These are phyloP conservation scores for Rambutsinella grinnellia DNA, from an alignment of 2,888 invertebrate species.

Conservation along the genomic window DNA sequence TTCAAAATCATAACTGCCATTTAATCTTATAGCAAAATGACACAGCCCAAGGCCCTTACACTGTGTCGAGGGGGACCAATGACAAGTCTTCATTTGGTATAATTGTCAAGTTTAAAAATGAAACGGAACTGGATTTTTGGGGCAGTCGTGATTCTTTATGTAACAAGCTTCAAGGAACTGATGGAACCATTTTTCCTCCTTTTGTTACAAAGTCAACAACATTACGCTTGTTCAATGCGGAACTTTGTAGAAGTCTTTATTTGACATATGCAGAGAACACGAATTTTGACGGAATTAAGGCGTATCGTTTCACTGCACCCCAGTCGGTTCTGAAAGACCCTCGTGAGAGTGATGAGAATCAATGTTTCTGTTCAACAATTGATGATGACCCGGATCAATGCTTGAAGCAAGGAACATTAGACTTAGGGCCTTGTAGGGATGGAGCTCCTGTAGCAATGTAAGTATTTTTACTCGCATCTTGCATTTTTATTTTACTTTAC, in stretches of 20 bases:
- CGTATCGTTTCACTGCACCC: constrained; percentile 13
- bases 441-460: constrained; percentile 32
- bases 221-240: constrained; percentile 15
- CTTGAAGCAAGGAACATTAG: constrained; percentile 14
- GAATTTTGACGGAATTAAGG: constrained; percentile 10
- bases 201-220: constrained; percentile 1
- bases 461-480: too few relatives aligned
- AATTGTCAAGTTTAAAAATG: constrained; percentile 21
- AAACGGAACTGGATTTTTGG: constrained; percentile 18
- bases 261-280: constrained; percentile 6
- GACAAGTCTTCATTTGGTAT: constrained; percentile 15
- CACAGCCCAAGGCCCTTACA: constrained; percentile 14
- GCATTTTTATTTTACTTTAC: too few relatives aligned
- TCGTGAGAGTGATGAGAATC: constrained; percentile 9
- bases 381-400: constrained; percentile 7
- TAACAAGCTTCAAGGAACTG: constrained; percentile 22
- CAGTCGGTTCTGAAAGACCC: constrained; percentile 5
- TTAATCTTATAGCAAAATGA: constrained; percentile 27
- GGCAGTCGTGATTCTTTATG: neutral
- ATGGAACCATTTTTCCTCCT: constrained; percentile 36
- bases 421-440: constrained; percentile 33
- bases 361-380: constrained; percentile 13
- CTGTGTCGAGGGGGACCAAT: constrained; percentile 11
- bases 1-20: too few relatives aligned
- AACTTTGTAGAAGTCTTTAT: constrained; percentile 32